Base-by-base conservation (phyloP, 1,140 invertebrate species). In the Episyrphus balteatus region DNA sequence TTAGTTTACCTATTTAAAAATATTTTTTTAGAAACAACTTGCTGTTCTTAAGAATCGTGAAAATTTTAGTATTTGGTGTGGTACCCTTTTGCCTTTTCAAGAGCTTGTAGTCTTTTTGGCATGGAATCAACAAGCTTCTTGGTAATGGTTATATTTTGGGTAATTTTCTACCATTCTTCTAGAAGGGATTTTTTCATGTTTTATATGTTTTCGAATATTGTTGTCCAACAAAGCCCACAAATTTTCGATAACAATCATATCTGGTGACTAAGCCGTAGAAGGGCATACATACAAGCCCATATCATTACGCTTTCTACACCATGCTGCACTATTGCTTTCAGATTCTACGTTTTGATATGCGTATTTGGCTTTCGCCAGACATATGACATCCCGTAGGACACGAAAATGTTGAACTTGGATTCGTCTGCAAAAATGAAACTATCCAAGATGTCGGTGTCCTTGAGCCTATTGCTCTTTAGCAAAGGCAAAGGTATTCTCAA, bases 361-460 rank as follows among this genome's bases (percentile, higher is more conserved):
- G 49, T 41, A 34, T 48, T 51, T 3, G 50, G 14, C 6, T 44
- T 9, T n/a, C 50, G 42, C 43, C 26, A 46, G 11, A 46, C 46
- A 37, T 41, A 51, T 9, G 17, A 10, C 26, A 17, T 40, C 1
- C 47, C 44, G 18, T 52, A 37, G 2, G 43, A 49, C 1, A 43
- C 50, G 34, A 49, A 49, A 9, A 49, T 18, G 32, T 49, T 52
- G 11, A 46, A 52, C 14, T 49, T 49, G 3, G 40, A 49, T 15
- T 52, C 44, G 26, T 52, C 51, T 19, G 41, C 46, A 26, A 49
- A 52, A 11, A 52, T 43, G 0, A 52, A 44, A 8, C 32, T 44
- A 17, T 49, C 31, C 47, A 47, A 52, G 36, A 49, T 49, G 15
- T 15, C 15, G 10, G 34, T 17, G 6, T 46, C 33, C 33, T 30